phyloP scores from a whole-genome alignment of 1,140 invertebrate genomes.

The fruit fly (Drosophila melanogaster) region DNA sequence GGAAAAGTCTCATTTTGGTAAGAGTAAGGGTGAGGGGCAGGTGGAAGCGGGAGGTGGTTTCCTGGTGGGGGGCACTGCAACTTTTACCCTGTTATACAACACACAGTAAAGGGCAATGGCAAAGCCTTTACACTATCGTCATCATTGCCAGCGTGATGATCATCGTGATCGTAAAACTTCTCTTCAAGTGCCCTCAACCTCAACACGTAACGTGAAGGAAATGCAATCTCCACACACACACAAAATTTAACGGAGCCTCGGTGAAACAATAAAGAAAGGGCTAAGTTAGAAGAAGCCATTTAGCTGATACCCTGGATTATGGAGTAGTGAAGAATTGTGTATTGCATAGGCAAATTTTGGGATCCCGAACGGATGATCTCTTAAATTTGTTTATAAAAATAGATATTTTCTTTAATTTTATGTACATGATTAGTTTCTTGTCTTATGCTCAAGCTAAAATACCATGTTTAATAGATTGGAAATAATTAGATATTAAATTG shows the following conservation, averaged over 20 bases:
- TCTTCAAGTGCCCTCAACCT: constrained; percentile 45
- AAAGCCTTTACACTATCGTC: constrained; percentile 23
- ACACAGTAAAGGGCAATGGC: constrained; percentile 49
- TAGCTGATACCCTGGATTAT: neutral
- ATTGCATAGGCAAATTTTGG: no score
- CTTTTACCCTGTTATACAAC: constrained; percentile 74
- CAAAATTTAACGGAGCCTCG: constrained; percentile 24
- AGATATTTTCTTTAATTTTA: no score
- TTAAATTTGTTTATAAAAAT: no score
- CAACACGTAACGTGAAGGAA: constrained; percentile 50
- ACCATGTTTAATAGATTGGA: no score
- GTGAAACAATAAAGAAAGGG: constrained; percentile 24
- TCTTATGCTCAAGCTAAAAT: no score
- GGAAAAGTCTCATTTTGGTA: constrained; percentile 17
- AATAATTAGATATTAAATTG: no score
- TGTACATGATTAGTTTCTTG: no score
- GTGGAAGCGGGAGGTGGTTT: constrained; percentile 1
- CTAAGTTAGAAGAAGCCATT: neutral
- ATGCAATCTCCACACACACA: constrained; percentile 35
- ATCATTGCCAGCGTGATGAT: constrained; percentile 12
- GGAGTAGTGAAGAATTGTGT: no score
- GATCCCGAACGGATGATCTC: no score
- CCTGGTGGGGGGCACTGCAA: constrained; percentile 32
- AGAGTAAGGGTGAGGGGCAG: neutral
- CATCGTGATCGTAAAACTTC: constrained; percentile 43